Conservation (phyloP, 1,140 invertebrate species). For the Drosophila orena region DNA sequence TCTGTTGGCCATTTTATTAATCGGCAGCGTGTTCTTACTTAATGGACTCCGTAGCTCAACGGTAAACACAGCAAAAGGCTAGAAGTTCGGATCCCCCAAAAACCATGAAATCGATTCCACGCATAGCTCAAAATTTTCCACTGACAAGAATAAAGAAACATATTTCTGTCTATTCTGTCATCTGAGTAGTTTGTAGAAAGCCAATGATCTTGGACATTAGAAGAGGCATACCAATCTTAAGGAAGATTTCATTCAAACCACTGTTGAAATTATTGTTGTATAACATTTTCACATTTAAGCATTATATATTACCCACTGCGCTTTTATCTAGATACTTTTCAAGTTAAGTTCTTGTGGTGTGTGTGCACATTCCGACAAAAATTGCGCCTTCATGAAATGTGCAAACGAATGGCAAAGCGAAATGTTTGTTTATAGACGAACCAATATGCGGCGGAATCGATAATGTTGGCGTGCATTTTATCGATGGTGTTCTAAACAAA, state of each 20-base stretch:
- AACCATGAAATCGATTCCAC: conserved; percentile 21
- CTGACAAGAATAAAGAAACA: neutral
- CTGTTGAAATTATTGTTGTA: no score
- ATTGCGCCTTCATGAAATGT: conserved; percentile 31
- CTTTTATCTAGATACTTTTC: neutral
- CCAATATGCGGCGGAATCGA: conserved; percentile 23
- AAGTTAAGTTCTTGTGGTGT: neutral
- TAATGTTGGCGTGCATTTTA: conserved; percentile 30
- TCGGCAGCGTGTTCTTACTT: conserved; percentile 38
- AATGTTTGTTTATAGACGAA: conserved; percentile 40
- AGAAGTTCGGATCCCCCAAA: conserved; percentile 12
- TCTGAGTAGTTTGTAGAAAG: no score
- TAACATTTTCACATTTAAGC: no score
- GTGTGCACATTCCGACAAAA: conserved; percentile 17
- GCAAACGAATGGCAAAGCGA: conserved; percentile 16
- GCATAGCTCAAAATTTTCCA: neutral
- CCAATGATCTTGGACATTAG: no score
- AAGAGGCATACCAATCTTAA: no score
- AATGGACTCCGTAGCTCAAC: conserved; percentile 52
- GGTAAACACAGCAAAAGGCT: conserved; percentile 19
- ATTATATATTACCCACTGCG: neutral
- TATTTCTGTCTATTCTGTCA: neutral
- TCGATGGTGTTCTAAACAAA: conserved; percentile 49
- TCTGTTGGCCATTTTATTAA: conserved; percentile 61
- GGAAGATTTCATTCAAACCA: no score